These are phyloP conservation scores for Dreissena rostriformis DNA, from an alignment of 1,140 invertebrate species.

Conservation along the genomic window DNA sequence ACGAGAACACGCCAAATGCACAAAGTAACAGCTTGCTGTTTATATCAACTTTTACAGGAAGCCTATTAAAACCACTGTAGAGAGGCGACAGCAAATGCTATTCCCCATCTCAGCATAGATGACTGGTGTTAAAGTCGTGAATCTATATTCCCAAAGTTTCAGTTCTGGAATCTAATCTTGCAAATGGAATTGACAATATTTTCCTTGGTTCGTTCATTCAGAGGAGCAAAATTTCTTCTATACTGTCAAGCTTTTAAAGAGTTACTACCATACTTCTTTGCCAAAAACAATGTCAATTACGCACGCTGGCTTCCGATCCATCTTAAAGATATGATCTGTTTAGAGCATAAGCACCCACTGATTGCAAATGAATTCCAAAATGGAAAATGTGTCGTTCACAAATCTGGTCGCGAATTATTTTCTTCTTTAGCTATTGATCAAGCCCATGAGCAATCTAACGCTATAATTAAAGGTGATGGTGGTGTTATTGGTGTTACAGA, in stretches of 20 bases:
- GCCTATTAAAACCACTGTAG: conserved; percentile 22
- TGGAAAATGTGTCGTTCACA: conserved; percentile 51
- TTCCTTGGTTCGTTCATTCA: conserved; percentile 40
- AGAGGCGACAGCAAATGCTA: not conserved
- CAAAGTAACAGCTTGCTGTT: not conserved
- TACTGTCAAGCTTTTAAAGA: conserved; percentile 29
- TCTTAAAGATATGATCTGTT: conserved; percentile 31
- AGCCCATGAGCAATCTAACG: conserved; percentile 70
- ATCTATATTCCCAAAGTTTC: conserved; percentile 1
- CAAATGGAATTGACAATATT: conserved; percentile 53
- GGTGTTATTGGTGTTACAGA: conserved; percentile 66
- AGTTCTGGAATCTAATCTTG: conserved; percentile 54
- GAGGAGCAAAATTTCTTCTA: conserved; percentile 50
- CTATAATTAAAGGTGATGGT: conserved; percentile 68
- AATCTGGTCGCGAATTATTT: conserved; percentile 57
- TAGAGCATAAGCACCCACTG: conserved; percentile 4
- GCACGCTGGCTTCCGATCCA: not conserved
- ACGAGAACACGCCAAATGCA: conserved; percentile 4
- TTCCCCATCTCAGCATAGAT: conserved; percentile 13
- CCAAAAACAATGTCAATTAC: not conserved
- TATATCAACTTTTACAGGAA: not conserved
- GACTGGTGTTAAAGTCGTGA: conserved; percentile 50
- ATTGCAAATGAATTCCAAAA: not conserved
- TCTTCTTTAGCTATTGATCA: conserved; percentile 65
- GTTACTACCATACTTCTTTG: conserved; percentile 43